A percentile compares a stretch with the other conserved stretches of the same genome.
Conservation (phyloP, 2,113 vertebrate genomes). For the Panurus biarmicus region DNA sequence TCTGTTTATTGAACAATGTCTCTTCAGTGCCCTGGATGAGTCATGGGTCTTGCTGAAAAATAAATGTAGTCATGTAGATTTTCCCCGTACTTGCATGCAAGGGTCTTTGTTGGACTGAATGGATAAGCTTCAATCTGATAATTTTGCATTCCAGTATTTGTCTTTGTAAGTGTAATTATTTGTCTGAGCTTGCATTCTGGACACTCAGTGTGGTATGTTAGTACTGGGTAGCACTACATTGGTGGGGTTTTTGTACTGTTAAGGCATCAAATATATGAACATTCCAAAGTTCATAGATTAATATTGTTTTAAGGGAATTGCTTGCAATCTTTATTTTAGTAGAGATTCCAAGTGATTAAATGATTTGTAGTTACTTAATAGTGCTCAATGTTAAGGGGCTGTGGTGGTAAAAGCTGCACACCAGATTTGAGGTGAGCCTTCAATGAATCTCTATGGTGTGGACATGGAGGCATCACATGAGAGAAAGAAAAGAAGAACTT, state of each 20-base stretch:
- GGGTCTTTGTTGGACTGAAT: background rate
- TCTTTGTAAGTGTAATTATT: background rate
- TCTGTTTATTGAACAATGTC: background rate
- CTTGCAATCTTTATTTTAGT: background rate
- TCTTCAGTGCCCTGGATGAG: background rate
- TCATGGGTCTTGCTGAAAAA: background rate
- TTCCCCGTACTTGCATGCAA: background rate
- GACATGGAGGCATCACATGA: background rate
- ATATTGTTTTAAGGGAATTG: background rate
- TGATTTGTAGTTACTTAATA: background rate
- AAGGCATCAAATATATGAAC: background rate
- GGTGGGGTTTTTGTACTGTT: background rate
- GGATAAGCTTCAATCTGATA: background rate
- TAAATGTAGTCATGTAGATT: background rate
- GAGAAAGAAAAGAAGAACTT: background rate
- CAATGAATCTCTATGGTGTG: accelerated
- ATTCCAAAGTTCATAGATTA: background rate
- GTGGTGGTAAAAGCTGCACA: background rate
- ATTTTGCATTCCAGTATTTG: background rate
- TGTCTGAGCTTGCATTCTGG: background rate
- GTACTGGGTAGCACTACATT: background rate
- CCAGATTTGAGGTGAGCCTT: background rate
- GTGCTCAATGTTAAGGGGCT: background rate
- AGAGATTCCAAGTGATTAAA: background rate
- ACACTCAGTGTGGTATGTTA: background rate